Evolutionary conservation across 1,140 invertebrate genomes (phyloP).

Genomic region (Heliconius melpomene): DNA sequence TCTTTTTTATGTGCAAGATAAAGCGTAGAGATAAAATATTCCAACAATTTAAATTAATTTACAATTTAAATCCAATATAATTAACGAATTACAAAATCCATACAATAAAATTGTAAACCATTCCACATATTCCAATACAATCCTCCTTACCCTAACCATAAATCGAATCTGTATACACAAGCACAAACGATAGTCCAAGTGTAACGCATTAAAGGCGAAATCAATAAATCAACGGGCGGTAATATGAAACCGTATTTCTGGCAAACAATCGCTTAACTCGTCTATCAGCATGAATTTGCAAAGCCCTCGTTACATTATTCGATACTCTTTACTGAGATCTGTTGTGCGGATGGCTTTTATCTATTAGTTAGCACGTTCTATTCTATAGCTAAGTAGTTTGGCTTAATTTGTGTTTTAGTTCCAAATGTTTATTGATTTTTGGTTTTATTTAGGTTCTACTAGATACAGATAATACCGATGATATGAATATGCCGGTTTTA

Average conservation of each 20-base stretch:
- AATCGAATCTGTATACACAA: not conserved
- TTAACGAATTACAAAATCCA: too few relatives aligned
- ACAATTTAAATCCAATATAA: too few relatives aligned
- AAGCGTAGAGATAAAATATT: too few relatives aligned
- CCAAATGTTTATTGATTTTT: not conserved
- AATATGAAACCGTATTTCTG: constrained; percentile 1
- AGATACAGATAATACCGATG: not conserved
- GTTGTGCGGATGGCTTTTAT: constrained; percentile 2
- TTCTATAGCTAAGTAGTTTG: not conserved
- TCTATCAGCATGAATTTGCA: constrained; percentile 13
- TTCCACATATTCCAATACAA: not conserved
- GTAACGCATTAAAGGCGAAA: not conserved
- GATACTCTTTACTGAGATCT: constrained; percentile 9
- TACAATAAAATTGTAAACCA: not conserved
- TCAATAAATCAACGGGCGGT: constrained; percentile 7
- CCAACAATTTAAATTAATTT: too few relatives aligned
- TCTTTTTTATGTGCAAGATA: too few relatives aligned
- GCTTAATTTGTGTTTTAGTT: not conserved
- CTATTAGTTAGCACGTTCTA: not conserved
- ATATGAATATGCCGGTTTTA: too few relatives aligned
- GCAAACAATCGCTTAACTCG: constrained; percentile 14
- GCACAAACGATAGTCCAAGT: not conserved
- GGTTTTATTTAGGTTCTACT: not conserved
- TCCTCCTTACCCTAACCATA: not conserved
- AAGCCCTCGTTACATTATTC: constrained; percentile 14